phyloP scores from a whole-genome alignment of 2,888 invertebrate genomes.

The Chelonus formosanus region DNA sequence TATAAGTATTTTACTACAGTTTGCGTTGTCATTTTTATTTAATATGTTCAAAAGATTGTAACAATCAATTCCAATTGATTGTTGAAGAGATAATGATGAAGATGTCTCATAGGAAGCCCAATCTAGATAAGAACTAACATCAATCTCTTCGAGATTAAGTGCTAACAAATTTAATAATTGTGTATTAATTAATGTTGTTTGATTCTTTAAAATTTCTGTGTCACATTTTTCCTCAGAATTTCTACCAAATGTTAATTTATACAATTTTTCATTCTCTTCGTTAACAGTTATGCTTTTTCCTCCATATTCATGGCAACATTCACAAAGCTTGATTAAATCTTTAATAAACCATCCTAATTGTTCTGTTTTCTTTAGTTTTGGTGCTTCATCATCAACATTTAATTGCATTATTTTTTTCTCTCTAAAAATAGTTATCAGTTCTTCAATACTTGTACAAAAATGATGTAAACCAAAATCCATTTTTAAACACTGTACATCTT shows the following conservation, averaged over 20 bases:
- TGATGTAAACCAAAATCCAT: constrained; percentile 39
- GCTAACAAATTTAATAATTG: constrained; percentile 48
- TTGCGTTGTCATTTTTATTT: constrained; percentile 38
- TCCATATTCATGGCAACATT: constrained; percentile 41
- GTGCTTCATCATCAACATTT: constrained; percentile 12
- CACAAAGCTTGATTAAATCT: constrained; percentile 43
- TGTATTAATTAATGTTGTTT: constrained; percentile 42
- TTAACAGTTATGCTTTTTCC: constrained; percentile 15
- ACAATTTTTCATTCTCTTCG: constrained; percentile 42
- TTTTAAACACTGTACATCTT: constrained; percentile 45
- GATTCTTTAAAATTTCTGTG: constrained; percentile 30
- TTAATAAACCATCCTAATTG: constrained; percentile 51
- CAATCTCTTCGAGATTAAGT: constrained; percentile 51
- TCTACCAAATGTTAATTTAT: constrained; percentile 52
- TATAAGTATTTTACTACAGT: constrained; percentile 45
- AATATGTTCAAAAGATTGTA: constrained; percentile 49
- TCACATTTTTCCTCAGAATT: constrained; percentile 40
- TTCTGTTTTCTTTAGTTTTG: constrained; percentile 36
- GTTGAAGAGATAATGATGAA: constrained; percentile 50
- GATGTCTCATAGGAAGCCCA: constrained; percentile 55
- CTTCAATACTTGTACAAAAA: constrained; percentile 46
- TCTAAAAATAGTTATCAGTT: constrained; percentile 47
- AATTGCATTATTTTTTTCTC: constrained; percentile 43
- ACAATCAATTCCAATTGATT: constrained; percentile 53
- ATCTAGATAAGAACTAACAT: constrained; percentile 51